A percentile compares a stretch with the other conserved stretches of the same genome.
Evolutionary conservation across 1,140 invertebrate species (phyloP).

Genomic region (Lepidurus arcticus): DNA sequence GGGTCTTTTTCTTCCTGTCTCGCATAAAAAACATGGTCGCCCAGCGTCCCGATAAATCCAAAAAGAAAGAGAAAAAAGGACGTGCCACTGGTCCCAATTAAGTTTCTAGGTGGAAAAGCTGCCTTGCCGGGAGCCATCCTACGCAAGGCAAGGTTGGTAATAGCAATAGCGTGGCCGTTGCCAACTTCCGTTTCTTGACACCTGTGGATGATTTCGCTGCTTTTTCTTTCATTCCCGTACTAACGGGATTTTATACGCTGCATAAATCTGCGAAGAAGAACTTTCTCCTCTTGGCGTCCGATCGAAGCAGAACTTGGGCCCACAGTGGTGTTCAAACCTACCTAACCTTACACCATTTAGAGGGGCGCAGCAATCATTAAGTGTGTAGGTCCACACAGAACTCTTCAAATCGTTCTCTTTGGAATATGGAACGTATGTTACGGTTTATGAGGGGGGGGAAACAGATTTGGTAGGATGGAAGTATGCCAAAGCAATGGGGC

Average conservation of each 20-base stretch:
- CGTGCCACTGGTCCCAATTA: conserved; percentile 18
- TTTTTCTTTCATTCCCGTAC: background rate
- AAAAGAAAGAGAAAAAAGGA: background rate
- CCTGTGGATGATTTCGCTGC: background rate
- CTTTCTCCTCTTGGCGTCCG: too few relatives aligned
- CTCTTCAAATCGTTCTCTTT: too few relatives aligned
- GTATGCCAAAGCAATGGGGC: conserved; percentile 20
- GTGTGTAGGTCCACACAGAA: too few relatives aligned
- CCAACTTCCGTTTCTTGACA: background rate
- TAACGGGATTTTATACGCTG: too few relatives aligned
- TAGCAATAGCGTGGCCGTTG: background rate
- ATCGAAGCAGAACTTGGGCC: too few relatives aligned
- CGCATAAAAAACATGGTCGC: background rate
- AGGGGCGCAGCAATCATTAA: too few relatives aligned
- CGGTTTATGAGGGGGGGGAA: background rate
- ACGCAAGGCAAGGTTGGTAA: conserved; percentile 6
- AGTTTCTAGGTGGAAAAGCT: background rate
- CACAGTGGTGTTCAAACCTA: too few relatives aligned
- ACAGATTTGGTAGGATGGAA: background rate
- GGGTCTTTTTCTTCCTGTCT: conserved; percentile 18
- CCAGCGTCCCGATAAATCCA: background rate
- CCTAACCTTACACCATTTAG: too few relatives aligned
- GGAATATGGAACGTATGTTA: too few relatives aligned
- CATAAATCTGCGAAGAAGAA: too few relatives aligned
- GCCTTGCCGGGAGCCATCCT: conserved; percentile 12